Percentiles rank a stretch among this genome's conserved stretches.
Conservation (phyloP, 2,113 vertebrate genomes). For the Columbina picui region DNA sequence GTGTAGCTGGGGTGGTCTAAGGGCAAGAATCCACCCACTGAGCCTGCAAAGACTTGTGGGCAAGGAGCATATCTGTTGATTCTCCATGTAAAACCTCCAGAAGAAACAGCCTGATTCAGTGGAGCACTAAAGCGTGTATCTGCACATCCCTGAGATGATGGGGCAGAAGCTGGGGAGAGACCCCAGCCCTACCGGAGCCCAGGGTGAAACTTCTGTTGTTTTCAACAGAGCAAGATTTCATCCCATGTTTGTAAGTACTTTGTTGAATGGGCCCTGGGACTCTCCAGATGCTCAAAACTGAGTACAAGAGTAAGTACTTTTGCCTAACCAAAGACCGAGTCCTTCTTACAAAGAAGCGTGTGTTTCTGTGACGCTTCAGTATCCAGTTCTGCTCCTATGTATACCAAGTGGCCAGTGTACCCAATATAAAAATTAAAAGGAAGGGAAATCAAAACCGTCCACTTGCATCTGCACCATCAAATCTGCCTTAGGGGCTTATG, state of each 20-base stretch:
- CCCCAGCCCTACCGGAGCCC: neutral
- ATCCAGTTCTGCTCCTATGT: neutral
- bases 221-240: neutral
- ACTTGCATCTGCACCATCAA: neutral
- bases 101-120: neutral
- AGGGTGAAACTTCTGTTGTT: neutral
- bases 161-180: neutral
- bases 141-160: neutral
- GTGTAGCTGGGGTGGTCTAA: neutral
- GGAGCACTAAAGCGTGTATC: neutral
- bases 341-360: neutral
- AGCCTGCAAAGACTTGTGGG: neutral
- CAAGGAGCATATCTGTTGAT: neutral
- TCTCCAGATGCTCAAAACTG: neutral
- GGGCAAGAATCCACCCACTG: neutral
- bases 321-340: neutral
- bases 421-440: neutral
- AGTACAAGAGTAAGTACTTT: neutral
- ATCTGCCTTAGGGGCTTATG: neutral
- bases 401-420: neutral
- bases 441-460: neutral
- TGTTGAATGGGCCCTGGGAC: neutral
- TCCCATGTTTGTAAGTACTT: neutral
- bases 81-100: neutral
- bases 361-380: neutral